phyloP scores from a whole-genome alignment of 2,797 vertebrate genomes.

The Gymnothorax reevesii region DNA sequence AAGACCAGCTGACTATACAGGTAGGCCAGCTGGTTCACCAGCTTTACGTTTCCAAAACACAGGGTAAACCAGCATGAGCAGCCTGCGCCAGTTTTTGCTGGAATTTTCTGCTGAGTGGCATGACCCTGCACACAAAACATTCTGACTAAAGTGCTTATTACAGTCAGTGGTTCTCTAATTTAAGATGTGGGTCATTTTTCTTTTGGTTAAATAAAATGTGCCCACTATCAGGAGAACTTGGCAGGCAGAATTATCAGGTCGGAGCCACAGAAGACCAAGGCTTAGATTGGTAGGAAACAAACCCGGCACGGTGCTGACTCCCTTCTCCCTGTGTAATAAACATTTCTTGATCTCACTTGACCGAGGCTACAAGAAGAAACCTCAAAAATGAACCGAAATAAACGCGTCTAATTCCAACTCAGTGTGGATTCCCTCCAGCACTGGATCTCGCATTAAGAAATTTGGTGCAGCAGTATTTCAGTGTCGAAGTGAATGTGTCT shows the following conservation, averaged over 20 bases:
- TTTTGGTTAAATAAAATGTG: background rate
- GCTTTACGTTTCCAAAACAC: too few species aligned
- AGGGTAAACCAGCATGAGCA: too few species aligned
- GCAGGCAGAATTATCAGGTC: background rate
- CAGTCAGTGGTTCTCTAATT: background rate
- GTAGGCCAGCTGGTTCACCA: too few species aligned
- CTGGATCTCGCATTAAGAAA: background rate
- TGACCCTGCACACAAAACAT: background rate
- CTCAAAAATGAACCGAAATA: background rate
- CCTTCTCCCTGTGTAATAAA: background rate
- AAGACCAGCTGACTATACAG: too few species aligned
- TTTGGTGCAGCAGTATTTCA: background rate
- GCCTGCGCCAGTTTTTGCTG: too few species aligned
- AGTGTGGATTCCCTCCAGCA: background rate
- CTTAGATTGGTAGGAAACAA: background rate
- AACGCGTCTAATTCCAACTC: background rate
- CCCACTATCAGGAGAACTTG: background rate
- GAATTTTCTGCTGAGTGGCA: background rate
- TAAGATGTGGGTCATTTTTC: background rate
- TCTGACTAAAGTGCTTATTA: background rate
- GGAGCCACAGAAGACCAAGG: background rate
- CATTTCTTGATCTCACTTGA: background rate
- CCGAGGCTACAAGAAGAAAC: background rate
- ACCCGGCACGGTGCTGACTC: background rate
- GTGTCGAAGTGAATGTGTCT: background rate